Evolutionary conservation across 2,797 vertebrate species (phyloP).

Genomic region (Rallus crepitans): DNA sequence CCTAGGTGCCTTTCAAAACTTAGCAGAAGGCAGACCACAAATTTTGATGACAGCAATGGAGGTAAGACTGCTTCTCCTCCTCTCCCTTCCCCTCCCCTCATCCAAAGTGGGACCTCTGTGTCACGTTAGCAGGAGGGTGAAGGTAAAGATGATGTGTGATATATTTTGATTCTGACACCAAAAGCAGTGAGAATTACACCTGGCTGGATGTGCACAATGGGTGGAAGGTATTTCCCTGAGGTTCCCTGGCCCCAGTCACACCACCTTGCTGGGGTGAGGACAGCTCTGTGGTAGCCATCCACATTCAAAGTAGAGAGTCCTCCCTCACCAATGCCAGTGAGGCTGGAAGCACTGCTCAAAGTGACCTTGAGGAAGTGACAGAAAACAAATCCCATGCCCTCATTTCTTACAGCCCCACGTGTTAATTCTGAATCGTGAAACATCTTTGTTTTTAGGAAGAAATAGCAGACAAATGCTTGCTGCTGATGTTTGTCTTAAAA

Average conservation of each 20-base stretch:
- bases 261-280: fast-evolving
- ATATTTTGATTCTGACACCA: neutral
- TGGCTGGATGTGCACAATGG: neutral
- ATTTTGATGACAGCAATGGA: conserved; percentile 45
- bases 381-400: neutral
- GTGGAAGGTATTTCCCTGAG: neutral
- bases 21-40: conserved; percentile 65
- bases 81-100: neutral
- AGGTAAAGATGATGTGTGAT: neutral
- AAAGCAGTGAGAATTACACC: neutral
- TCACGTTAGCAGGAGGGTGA: neutral
- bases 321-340: neutral
- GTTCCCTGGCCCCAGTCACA: neutral
- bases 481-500: conserved; percentile 62
- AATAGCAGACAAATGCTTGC: conserved; percentile 17
- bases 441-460: conserved; percentile 36
- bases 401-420: conserved; percentile 16
- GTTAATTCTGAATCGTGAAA: neutral
- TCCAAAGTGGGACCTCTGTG: neutral
- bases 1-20: conserved; percentile 75
- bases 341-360: neutral
- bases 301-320: neutral
- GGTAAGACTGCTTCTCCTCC: conserved; percentile 54
- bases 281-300: neutral
- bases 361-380: neutral